These are phyloP conservation scores for Oostethus manadensis DNA, from an alignment of 2,113 vertebrate species.

Conservation along the genomic window DNA sequence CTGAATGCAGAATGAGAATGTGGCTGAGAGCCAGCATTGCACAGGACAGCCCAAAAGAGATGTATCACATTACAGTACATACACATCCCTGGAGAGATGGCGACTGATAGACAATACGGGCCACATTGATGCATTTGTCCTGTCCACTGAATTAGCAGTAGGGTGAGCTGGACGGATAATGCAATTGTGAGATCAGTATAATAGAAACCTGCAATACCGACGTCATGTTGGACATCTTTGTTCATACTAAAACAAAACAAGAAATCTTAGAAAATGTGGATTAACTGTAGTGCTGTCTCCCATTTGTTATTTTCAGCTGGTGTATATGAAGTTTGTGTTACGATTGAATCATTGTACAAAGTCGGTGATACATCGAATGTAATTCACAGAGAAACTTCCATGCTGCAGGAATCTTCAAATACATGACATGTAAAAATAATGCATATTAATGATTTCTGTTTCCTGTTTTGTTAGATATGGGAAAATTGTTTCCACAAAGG, in stretches of 20 bases:
- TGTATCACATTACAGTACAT: conserved; percentile 74
- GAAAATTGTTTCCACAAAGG: conserved; percentile 92
- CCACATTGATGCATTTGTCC: conserved; percentile 14
- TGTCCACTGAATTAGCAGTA: conserved; percentile 33
- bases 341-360: conserved; percentile 10
- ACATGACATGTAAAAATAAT: too few relatives aligned
- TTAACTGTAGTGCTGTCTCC: not conserved
- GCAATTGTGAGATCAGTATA: not conserved
- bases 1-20: conserved; percentile 55
- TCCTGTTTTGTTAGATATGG: conserved; percentile 75
- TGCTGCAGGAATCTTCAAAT: not conserved
- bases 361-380: not conserved
- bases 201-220: too few relatives aligned
- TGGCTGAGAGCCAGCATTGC: conserved; percentile 59
- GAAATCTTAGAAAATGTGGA: conserved; percentile 27
- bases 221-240: conserved; percentile 12
- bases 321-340: conserved; percentile 1
- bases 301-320: conserved; percentile 24
- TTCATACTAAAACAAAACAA: conserved; percentile 15
- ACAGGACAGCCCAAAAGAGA: conserved; percentile 68
- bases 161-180: conserved; percentile 18
- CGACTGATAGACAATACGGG: conserved; percentile 46
- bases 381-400: not conserved
- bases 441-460: not conserved
- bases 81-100: conserved; percentile 70